phyloP scores from a whole-genome alignment of 2,888 invertebrate genomes.

The Pecten maximus region DNA sequence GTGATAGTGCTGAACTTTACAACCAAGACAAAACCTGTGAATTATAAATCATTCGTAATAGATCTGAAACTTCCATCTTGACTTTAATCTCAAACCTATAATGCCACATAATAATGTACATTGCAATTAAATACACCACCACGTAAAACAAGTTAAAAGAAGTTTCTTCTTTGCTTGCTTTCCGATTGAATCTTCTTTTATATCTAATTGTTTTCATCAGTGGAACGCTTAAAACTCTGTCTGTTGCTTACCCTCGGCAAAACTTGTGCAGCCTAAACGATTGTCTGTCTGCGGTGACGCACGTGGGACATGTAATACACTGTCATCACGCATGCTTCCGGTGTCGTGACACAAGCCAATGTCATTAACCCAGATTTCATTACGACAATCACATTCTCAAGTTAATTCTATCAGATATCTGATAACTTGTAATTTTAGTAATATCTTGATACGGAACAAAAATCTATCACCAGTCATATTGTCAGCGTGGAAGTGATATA shows the following conservation, averaged over 20 bases:
- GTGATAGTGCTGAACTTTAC: too few species aligned
- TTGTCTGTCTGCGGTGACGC: neutral
- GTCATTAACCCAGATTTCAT: constrained; percentile 13
- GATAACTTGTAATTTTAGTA: neutral
- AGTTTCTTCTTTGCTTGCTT: neutral
- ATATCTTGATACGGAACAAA: neutral
- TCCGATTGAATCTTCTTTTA: neutral
- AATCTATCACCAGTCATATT: neutral
- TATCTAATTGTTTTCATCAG: neutral
- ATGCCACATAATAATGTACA: too few species aligned
- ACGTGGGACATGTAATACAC: neutral
- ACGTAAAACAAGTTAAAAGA: too few species aligned
- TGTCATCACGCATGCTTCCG: neutral
- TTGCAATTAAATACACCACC: too few species aligned
- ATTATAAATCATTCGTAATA: too few species aligned
- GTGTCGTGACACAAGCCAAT: neutral
- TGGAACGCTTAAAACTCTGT: neutral
- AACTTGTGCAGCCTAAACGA: neutral
- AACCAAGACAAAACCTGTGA: too few species aligned
- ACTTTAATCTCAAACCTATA: too few species aligned
- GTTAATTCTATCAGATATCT: neutral
- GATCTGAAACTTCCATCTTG: too few species aligned
- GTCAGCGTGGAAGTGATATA: neutral
- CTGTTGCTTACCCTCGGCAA: neutral
- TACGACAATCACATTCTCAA: constrained; percentile 8